Percentiles rank a stretch among this genome's conserved stretches.
Conservation (phyloP, 2,797 vertebrate species). For the Paedocypris micromegethes region DNA sequence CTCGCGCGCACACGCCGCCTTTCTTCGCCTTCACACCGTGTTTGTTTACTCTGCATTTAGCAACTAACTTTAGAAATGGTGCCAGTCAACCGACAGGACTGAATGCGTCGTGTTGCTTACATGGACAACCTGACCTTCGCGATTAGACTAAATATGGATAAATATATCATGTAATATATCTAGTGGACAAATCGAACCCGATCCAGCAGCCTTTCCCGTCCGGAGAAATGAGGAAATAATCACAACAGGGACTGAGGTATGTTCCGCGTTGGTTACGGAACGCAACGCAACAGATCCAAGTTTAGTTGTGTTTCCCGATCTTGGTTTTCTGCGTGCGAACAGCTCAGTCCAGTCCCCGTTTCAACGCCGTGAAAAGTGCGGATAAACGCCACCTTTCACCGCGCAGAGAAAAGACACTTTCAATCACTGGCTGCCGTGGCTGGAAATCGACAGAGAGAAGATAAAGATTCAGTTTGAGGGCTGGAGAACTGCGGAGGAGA, state of each 20-base stretch:
- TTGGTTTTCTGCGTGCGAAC: conserved; percentile 23
- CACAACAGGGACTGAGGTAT: conserved; percentile 33
- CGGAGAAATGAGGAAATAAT: conserved; percentile 43
- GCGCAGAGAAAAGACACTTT: conserved; percentile 34
- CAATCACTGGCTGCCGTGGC: conserved; percentile 49
- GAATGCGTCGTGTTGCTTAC: conserved; percentile 22
- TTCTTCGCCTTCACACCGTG: conserved; percentile 11
- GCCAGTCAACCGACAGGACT: conserved; percentile 29
- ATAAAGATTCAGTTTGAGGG: conserved; percentile 39
- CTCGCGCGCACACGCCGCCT: conserved; percentile 8
- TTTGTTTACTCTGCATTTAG: conserved; percentile 36
- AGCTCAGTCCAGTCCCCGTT: conserved; percentile 23
- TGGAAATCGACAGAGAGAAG: conserved; percentile 50
- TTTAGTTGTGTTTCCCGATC: conserved; percentile 35
- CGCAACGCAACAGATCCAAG: conserved; percentile 47
- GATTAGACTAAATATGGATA: neutral
- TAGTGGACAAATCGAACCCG: conserved; percentile 43
- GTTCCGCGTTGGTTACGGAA: conserved; percentile 30
- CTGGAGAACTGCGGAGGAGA: conserved; percentile 35
- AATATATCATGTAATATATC: conserved; percentile 31
- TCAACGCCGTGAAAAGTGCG: conserved; percentile 35
- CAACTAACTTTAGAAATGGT: conserved; percentile 32
- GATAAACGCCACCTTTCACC: conserved; percentile 38
- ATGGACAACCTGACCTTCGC: conserved; percentile 22
- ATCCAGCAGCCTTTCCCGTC: conserved; percentile 38